Percentiles rank a stretch among this genome's conserved stretches.
phyloP scores from a whole-genome alignment of 2,113 vertebrate species.

The Misgurnus mizolepis region DNA sequence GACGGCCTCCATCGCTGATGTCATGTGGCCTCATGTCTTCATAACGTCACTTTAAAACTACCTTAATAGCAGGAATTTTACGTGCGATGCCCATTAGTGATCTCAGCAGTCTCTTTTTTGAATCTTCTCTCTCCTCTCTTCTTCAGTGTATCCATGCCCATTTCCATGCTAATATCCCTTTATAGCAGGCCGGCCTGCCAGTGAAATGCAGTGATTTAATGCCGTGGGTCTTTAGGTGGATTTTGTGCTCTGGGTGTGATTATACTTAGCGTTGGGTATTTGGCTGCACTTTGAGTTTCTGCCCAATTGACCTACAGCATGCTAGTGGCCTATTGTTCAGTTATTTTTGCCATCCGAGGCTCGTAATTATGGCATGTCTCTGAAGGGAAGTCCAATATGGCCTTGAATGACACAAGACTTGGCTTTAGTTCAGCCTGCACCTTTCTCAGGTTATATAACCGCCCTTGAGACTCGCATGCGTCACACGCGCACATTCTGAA shows the following conservation, averaged over 20 bases:
- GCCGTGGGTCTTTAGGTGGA: background rate
- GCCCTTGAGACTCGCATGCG: background rate
- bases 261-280: conserved; percentile 18
- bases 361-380: background rate
- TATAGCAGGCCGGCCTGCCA: background rate
- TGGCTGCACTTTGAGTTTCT: conserved; percentile 2
- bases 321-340: conserved; percentile 28
- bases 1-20: conserved; percentile 10
- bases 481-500: background rate
- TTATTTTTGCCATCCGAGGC: background rate
- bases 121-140: background rate
- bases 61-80: conserved; percentile 25
- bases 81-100: background rate
- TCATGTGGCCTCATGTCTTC: background rate
- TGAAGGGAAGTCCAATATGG: background rate
- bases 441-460: conserved; percentile 8
- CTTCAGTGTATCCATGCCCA: background rate
- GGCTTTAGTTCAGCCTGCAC: background rate
- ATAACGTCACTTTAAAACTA: background rate
- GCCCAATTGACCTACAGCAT: conserved; percentile 12
- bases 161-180: conserved; percentile 38
- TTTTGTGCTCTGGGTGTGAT: conserved; percentile 1
- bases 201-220: conserved; percentile 22
- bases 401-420: conserved; percentile 21
- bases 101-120: background rate